Evolutionary conservation across 2,888 invertebrate genomes (phyloP), one percentile per base, ranked within the genome.

Genomic region (Nebria salina): DNA sequence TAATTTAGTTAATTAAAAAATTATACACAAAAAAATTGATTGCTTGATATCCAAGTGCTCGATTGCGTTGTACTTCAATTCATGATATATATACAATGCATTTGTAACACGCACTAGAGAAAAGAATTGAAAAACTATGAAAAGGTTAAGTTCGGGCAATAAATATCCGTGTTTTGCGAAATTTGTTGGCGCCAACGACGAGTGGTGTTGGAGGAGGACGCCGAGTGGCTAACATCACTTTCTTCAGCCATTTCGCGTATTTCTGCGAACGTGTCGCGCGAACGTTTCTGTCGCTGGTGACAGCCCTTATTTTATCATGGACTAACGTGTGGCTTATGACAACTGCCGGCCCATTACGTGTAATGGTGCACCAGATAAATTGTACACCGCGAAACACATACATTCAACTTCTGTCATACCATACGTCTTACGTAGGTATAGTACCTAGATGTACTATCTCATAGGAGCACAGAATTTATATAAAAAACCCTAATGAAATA

Each of bases 291-390:
- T 75, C 43, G 64, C 26, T n/a, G 20, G 42, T 76, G 81, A 81
- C 81, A 81, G 81, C 72, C 81, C 76, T 81, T 81, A 81, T 81
- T 81, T 81, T 76, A 81, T 81, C 81, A 81, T 81, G 81, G 81
- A 76, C 81, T 76, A 81, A 81, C 81, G 81, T 81, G 76, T 81
- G 81, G 81, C 81, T 81, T 81, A 81, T 81, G 81, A 81, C 81
- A 81, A 81, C 76, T 81, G 81, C 81, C 81, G 65, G 76, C 81
- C 81, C 81, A 81, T 81, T 81, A 81, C 81, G 75, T 81, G 81
- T 81, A 81, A 81, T 81, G 81, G 81, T 43, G 76, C 81, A 73
- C 81, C 80, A 76, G 81, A 81, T 81, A 81, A 81, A 81, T 81
- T 76, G 81, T 70, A 65, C 80, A n/a, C 77, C 72, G 75, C 75